Evolutionary conservation across 2,113 vertebrate species (phyloP), one percentile per base, ranked within the genome.

Genomic region (Hippocampus mohnikei): DNA sequence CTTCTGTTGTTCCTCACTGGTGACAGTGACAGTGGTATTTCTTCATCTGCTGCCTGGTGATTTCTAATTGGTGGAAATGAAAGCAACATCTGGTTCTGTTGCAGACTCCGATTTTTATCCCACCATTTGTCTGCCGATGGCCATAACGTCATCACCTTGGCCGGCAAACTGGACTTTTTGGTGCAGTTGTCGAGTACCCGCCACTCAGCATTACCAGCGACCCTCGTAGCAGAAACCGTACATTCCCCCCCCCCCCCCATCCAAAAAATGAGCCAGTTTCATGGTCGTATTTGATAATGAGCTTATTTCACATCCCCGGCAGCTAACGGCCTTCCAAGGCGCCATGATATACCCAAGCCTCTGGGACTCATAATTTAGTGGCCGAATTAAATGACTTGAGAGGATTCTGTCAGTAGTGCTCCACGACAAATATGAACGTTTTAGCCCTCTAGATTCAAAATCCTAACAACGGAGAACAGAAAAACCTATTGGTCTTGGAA

Each of bases 231-330:
- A 80, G 85, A 90, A 88, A 91, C 82, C 73, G 79, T 64, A 76
- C 86, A 83, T 90, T 88, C 5, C 33, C 29, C 29, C 29, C 29
- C 29, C 29, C 29, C 87, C 88, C 81, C 76, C 88, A 73, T 88
- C 81, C 79, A 20, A 78, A 89, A 91, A 91, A 89, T 80, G 73
- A 90, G 80, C 81, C 88, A 81, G 83, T 89, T 90, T 83, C 78
- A 86, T 81, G 88, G 81, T 80, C 77, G 85, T 85, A 87, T 86
- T 88, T 89, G 87, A 91, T 90, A 91, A 91, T 91, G 81, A 82
- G 90, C 87, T 92, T 92, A 90, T 90, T 91, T 88, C 76, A 46
- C 63, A 72, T 11, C 75, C 66, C 50, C 66, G 33, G 68, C 73
- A 75, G 61, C 70, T 72, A 73, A 82, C 42, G 46, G 53, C 70